These are phyloP conservation scores for Borostomias antarcticus DNA, from an alignment of 2,797 vertebrate species.

Conservation along the genomic window DNA sequence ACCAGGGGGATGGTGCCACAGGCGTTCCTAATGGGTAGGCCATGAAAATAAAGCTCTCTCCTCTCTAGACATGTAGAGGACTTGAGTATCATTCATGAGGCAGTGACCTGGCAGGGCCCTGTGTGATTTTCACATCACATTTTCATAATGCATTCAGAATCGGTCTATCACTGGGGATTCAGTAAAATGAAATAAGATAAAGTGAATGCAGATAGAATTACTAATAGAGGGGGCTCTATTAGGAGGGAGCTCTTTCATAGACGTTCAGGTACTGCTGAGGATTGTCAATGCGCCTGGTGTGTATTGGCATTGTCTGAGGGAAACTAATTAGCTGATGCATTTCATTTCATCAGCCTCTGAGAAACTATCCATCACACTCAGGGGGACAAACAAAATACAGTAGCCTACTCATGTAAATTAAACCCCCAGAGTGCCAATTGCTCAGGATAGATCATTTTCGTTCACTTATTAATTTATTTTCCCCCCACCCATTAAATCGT, in stretches of 20 bases:
- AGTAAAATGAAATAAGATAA: not conserved
- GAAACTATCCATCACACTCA: slow-evolving; percentile 70
- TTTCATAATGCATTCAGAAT: not conserved
- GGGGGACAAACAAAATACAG: slow-evolving; percentile 70
- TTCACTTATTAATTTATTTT: slow-evolving; percentile 63
- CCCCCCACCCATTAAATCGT: slow-evolving; percentile 52
- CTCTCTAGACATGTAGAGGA: not conserved
- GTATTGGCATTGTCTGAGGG: slow-evolving; percentile 60
- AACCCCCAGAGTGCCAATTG: slow-evolving; percentile 58
- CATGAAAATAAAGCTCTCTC: not conserved
- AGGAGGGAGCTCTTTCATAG: slow-evolving; percentile 19
- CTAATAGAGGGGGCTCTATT: slow-evolving; percentile 2
- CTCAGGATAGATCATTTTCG: slow-evolving; percentile 61
- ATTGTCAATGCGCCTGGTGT: slow-evolving; percentile 25
- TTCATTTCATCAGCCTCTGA: slow-evolving; percentile 70
- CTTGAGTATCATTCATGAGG: not conserved
- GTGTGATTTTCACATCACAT: not conserved
- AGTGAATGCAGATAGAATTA: not conserved
- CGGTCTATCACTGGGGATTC: not conserved
- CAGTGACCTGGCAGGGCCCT: not conserved
- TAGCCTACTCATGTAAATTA: slow-evolving; percentile 77
- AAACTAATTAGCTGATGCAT: slow-evolving; percentile 80
- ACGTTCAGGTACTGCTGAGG: too few relatives aligned
- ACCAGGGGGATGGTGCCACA: not conserved
- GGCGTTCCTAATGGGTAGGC: slow-evolving; percentile 3